Base-by-base conservation (phyloP, 2,888 invertebrate species). In the Conus canariensis region DNA sequence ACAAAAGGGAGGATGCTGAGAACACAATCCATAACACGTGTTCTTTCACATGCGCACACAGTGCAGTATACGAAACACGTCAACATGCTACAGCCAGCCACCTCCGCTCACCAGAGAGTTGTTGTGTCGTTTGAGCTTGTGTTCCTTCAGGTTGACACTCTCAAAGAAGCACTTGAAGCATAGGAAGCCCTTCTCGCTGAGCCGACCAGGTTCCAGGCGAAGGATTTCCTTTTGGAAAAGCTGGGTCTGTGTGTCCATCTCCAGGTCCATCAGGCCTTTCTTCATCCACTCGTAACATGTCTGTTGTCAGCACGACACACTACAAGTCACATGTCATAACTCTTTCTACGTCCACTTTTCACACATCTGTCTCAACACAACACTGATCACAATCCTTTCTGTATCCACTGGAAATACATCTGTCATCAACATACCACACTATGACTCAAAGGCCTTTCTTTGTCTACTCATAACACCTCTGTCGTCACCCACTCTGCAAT, bases 111-210 rank as follows among this genome's bases (percentile, higher is more conserved):
- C 93, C 92, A 93, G 90, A 59, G 92, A 89, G 64, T 90, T 92
- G n/a, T 90, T 92, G 83, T 94, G 94, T 90, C 94, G 94, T 92
- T 96, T 96, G 91, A 96, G 92, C 88, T 95, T 94, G 91, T 96
- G 96, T 86, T 96, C 96, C 92, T 95, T 94, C 67, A 95, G 93
- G 93, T 97, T 97, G 89, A 97, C 96, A 93, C 94, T 95, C 92
- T 96, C 96, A 95, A 97, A 97, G 93, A 96, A 97, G 67, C 95
- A 95, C 92, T 96, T 96, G 92, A 97, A 96, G 91, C 97, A 97
- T 30, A 91, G 93, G 93, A 96, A 96, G 25, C 96, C 96, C 96
- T 95, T 96, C 83, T 94, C 94, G 87, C 96, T 96, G 67, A 97
- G 94, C 85, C 95, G 95, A 10, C 94, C 92, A 4, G 97, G 96